Evolutionary conservation across 2,797 vertebrate genomes (phyloP).

Genomic region (Pangasius sanitwongsei): DNA sequence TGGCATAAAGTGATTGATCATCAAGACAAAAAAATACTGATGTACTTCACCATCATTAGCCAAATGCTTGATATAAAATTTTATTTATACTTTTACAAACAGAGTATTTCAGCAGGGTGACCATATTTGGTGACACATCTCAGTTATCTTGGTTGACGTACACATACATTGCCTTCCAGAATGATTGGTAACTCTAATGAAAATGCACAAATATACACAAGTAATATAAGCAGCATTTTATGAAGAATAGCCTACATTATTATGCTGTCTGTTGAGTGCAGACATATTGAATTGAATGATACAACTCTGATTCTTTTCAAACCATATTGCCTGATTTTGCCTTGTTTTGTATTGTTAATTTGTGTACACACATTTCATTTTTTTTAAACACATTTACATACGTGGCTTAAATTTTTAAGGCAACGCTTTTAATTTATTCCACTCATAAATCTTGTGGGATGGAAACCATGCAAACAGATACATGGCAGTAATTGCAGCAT

Average conservation of each 20-base stretch:
- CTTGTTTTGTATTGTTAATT: not conserved
- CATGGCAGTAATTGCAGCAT: not conserved
- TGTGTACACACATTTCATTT: not conserved
- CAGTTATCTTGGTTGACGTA: too few relatives aligned
- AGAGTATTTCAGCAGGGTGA: too few relatives aligned
- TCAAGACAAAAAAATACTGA: too few relatives aligned
- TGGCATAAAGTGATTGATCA: too few relatives aligned
- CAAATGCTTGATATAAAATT: too few relatives aligned
- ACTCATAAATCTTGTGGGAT: not conserved
- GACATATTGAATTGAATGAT: not conserved
- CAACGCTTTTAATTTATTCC: not conserved
- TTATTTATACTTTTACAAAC: too few relatives aligned
- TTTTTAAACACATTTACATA: not conserved
- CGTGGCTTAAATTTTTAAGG: not conserved
- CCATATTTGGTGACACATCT: too few relatives aligned
- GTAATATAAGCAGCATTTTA: not conserved
- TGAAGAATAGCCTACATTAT: not conserved
- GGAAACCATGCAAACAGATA: not conserved
- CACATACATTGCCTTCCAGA: too few relatives aligned
- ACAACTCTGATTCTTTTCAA: not conserved
- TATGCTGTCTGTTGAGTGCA: not conserved
- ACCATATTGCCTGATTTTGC: not conserved
- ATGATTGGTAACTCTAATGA: too few relatives aligned
- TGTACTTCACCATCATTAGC: too few relatives aligned
- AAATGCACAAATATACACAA: not conserved